These are phyloP conservation scores for Pipistrellus pygmaeus DNA, from an alignment of 2,797 vertebrate species.

Conservation along the genomic window DNA sequence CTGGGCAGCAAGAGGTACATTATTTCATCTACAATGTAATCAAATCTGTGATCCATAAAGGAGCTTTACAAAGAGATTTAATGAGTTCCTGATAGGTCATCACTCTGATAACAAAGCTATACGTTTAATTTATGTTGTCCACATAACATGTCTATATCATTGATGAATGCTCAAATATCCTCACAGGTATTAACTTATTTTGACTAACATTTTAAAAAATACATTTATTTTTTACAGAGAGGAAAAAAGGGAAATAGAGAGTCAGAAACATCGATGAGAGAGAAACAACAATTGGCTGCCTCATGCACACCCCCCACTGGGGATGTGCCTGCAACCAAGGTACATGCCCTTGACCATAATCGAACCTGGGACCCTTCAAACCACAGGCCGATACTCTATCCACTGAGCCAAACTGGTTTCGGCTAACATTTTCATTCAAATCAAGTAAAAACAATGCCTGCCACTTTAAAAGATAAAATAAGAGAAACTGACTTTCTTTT, in stretches of 20 bases:
- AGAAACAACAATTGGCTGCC: no score
- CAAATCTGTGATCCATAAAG: not conserved
- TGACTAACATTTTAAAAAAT: constrained; percentile 6
- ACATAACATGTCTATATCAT: not conserved
- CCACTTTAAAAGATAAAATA: constrained; percentile 33
- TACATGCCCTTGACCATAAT: no score
- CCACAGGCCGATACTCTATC: no score
- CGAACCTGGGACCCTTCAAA: no score
- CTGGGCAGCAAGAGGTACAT: fast-evolving
- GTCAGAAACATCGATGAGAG: no score
- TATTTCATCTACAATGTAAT: not conserved
- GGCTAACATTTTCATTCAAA: constrained; percentile 29
- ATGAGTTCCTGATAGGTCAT: not conserved
- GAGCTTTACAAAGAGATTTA: not conserved
- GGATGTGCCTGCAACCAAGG: no score
- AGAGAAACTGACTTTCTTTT: constrained; percentile 16
- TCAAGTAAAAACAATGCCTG: not conserved
- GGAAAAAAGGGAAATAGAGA: no score
- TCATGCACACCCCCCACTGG: no score
- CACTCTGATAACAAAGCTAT: not conserved
- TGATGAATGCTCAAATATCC: constrained; percentile 4
- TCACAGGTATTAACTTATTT: not conserved
- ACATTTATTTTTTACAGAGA: no score
- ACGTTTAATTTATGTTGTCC: constrained; percentile 17
- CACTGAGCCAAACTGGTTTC: not conserved